These are phyloP conservation scores for Podocnemis expansa DNA, from an alignment of 2,113 vertebrate genomes.

Conservation along the genomic window DNA sequence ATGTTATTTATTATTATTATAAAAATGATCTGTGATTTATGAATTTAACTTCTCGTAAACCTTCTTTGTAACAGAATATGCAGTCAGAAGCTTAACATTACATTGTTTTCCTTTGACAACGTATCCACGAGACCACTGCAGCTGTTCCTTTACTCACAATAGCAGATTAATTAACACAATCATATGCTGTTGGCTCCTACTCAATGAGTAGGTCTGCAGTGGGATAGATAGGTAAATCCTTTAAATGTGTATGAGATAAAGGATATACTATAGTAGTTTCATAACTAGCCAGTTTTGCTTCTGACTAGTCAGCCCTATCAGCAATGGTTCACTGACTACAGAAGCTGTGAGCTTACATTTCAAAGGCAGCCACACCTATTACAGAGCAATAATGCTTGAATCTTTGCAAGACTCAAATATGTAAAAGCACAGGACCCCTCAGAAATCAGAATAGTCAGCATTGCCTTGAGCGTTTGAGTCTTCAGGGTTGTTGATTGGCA, in stretches of 20 bases:
- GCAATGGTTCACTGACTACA: constrained; percentile 74
- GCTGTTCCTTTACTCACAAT: constrained; percentile 99
- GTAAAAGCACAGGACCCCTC: constrained; percentile 67
- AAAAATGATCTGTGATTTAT: constrained; percentile 97
- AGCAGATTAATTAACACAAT: constrained; percentile 99
- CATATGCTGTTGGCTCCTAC: constrained; percentile 96
- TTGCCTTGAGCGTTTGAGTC: constrained; percentile 71
- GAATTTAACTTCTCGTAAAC: constrained; percentile 95
- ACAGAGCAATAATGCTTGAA: constrained; percentile 70
- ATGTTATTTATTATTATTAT: constrained; percentile 91
- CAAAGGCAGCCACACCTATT: constrained; percentile 79
- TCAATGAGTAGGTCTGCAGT: constrained; percentile 98
- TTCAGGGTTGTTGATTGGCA: constrained; percentile 3
- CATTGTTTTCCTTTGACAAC: constrained; percentile 99
- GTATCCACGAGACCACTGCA: constrained; percentile 96
- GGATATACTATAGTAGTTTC: constrained; percentile 89
- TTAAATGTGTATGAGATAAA: constrained; percentile 93
- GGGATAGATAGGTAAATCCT: constrained; percentile 99
- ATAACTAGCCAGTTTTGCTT: constrained; percentile 86
- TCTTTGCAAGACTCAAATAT: constrained; percentile 71
- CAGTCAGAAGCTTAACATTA: constrained; percentile 97
- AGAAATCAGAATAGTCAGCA: constrained; percentile 74
- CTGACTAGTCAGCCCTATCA: constrained; percentile 89
- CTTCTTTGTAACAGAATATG: constrained; percentile 98
- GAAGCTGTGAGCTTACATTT: constrained; percentile 73